Percentiles rank a stretch among this genome's conserved stretches.
These are phyloP conservation scores for Phrynocephalus guinanensis DNA, from an alignment of 2,797 vertebrate species.

Conservation along the genomic window DNA sequence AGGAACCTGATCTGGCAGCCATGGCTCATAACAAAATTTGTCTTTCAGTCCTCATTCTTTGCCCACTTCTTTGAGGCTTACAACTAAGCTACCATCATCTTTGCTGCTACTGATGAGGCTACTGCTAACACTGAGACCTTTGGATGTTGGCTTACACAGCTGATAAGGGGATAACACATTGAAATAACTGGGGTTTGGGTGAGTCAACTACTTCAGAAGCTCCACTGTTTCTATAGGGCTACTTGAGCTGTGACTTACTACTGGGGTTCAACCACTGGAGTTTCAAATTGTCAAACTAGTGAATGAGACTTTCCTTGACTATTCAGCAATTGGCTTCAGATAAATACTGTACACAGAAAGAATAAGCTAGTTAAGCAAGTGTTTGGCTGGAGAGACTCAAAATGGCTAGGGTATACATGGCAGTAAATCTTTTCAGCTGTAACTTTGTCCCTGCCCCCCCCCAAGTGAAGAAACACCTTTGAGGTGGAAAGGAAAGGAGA, in stretches of 20 bases:
- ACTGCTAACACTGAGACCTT: not conserved
- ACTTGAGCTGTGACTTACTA: too few species aligned
- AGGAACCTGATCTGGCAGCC: not conserved
- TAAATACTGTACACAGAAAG: not conserved
- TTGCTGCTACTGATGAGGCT: not conserved
- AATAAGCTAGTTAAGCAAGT: not conserved
- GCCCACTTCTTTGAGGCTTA: not conserved
- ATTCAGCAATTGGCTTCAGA: not conserved
- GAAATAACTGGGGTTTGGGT: too few species aligned
- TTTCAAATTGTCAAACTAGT: not conserved
- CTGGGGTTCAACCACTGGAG: not conserved
- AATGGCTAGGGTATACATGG: not conserved
- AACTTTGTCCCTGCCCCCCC: not conserved
- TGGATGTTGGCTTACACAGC: not conserved
- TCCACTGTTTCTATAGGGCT: too few species aligned
- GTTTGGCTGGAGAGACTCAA: not conserved
- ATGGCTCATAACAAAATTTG: not conserved
- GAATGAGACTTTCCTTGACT: not conserved
- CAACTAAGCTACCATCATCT: not conserved
- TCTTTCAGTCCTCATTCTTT: not conserved
- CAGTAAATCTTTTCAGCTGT: not conserved
- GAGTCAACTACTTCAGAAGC: too few species aligned
- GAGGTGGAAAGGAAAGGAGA: not conserved
- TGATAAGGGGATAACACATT: not conserved
- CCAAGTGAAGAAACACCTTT: too few species aligned